Evolutionary conservation across 2,113 vertebrate species (phyloP).

Genomic region (Neolamprologus toae): DNA sequence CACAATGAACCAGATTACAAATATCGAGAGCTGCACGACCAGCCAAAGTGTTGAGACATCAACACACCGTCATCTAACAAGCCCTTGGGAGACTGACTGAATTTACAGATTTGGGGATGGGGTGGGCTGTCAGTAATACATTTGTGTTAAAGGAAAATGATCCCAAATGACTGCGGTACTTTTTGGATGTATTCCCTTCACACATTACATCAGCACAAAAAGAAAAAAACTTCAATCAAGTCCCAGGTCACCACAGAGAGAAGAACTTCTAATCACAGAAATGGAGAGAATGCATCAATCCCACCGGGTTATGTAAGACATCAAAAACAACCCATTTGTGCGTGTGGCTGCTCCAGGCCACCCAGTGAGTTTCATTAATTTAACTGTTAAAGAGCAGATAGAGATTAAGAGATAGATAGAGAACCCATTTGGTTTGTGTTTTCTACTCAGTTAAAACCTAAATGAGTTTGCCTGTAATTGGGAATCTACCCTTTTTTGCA

Average conservation of each 20-base stretch:
- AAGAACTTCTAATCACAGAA: background rate
- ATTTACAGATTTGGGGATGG: background rate
- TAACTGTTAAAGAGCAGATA: background rate
- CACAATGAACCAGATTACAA: background rate
- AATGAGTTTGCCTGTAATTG: background rate
- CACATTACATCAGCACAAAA: background rate
- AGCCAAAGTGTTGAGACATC: background rate
- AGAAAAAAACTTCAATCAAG: background rate
- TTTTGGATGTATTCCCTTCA: background rate
- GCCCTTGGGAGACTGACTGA: background rate
- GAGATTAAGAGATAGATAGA: background rate
- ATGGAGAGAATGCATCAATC: background rate
- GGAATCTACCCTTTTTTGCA: background rate
- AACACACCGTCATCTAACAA: background rate
- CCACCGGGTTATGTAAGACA: background rate
- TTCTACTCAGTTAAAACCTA: background rate
- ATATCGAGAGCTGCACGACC: background rate
- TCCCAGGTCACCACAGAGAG: background rate
- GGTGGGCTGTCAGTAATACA: background rate
- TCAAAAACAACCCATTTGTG: background rate
- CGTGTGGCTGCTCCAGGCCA: background rate
- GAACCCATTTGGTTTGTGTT: background rate
- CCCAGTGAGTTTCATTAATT: background rate
- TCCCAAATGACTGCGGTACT: background rate
- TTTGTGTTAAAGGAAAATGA: background rate